Percentiles rank a stretch among this genome's conserved stretches.
Evolutionary conservation across 2,888 invertebrate genomes (phyloP).

Genomic region (Eledone cirrhosa): DNA sequence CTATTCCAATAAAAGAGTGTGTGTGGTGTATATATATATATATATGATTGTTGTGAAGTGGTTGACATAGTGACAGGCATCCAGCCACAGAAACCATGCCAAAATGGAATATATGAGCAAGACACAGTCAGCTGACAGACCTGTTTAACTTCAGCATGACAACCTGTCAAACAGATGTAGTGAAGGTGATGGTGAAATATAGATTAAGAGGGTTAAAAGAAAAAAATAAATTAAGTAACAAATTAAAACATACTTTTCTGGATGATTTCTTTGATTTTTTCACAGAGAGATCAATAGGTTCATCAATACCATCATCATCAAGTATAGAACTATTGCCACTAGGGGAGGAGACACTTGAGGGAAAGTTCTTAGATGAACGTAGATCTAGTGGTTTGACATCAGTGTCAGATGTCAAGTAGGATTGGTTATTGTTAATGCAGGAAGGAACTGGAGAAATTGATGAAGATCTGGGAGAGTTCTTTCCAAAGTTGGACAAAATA

Average conservation of each 20-base stretch:
- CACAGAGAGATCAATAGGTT: constrained; percentile 30
- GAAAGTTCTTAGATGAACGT: constrained; percentile 3
- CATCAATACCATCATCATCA: constrained; percentile 25
- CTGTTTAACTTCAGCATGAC: no score
- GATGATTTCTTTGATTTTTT: background rate
- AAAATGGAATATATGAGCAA: no score
- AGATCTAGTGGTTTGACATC: constrained; percentile 3
- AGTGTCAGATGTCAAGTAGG: constrained; percentile 29
- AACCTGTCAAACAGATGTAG: no score
- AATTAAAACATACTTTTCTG: constrained; percentile 29
- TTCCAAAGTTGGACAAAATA: background rate
- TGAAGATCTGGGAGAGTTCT: background rate
- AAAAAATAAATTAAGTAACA: no score
- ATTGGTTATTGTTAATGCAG: constrained; percentile 22
- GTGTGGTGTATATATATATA: no score
- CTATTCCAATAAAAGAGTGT: no score
- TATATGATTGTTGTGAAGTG: no score
- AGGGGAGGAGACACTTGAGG: background rate
- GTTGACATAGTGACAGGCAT: no score
- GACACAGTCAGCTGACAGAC: no score
- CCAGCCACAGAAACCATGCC: no score
- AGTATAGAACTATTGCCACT: background rate
- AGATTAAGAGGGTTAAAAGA: no score
- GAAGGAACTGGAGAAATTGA: constrained; percentile 19
- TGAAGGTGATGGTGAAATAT: no score